These are phyloP conservation scores for Drosophila elegans DNA, from an alignment of 1,140 invertebrate species.

Conservation along the genomic window DNA sequence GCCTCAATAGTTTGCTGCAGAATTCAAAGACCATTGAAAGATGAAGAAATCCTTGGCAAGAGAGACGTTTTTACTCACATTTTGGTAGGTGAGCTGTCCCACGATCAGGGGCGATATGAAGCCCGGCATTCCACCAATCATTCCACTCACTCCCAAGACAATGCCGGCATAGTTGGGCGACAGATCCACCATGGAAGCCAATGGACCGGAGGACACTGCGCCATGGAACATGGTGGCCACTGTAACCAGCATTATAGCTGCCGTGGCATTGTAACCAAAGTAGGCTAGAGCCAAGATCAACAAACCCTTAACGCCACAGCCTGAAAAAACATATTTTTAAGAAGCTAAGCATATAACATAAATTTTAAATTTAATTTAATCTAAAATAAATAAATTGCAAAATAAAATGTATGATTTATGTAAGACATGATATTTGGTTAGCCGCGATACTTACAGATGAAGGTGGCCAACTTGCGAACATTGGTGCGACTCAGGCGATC, in stretches of 20 bases:
- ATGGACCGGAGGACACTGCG: slow-evolving; percentile 88
- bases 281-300: slow-evolving; percentile 87
- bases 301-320: slow-evolving; percentile 86
- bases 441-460: slow-evolving; percentile 85
- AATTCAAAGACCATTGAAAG: slow-evolving; percentile 13
- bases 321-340: slow-evolving; percentile 46
- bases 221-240: slow-evolving; percentile 88
- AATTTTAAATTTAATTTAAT: no score
- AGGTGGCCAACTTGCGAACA: slow-evolving; percentile 88
- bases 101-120: slow-evolving; percentile 88
- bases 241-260: slow-evolving; percentile 88
- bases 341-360: no score
- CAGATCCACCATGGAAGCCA: slow-evolving; percentile 88
- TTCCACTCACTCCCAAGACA: slow-evolving; percentile 87
- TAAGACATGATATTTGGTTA: no score
- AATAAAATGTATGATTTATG: no score
- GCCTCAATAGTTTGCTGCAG: slow-evolving; percentile 88
- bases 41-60: not conserved
- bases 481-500: slow-evolving; percentile 87
- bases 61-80: slow-evolving; percentile 85
- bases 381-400: no score
- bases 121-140: slow-evolving; percentile 86
- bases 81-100: slow-evolving; percentile 87
- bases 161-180: slow-evolving; percentile 89
- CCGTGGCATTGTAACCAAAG: slow-evolving; percentile 87